These are phyloP conservation scores for Turnix velox DNA, from an alignment of 2,113 vertebrate species.

Conservation along the genomic window DNA sequence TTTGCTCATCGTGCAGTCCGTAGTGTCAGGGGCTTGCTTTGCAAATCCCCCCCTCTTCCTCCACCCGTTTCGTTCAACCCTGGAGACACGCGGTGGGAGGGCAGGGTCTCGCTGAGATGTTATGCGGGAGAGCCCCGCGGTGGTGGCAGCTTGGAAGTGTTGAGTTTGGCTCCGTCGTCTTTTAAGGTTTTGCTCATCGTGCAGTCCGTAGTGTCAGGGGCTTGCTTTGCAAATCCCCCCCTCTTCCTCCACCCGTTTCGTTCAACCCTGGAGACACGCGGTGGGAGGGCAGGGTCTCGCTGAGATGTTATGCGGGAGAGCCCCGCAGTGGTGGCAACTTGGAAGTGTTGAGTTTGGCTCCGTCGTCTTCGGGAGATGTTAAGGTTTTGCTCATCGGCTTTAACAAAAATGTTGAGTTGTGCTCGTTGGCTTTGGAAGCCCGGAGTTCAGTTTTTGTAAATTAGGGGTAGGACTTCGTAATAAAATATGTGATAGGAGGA, in stretches of 20 bases:
- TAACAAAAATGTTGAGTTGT: background rate
- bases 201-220: too few species aligned
- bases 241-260: too few species aligned
- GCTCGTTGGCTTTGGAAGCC: rapidly evolving
- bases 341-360: background rate
- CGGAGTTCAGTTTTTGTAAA: background rate
- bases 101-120: background rate
- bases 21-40: too few species aligned
- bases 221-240: too few species aligned
- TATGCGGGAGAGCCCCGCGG: background rate
- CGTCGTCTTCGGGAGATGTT: too few species aligned
- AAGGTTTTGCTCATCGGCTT: background rate
- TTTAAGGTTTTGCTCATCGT: too few species aligned
- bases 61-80: too few species aligned
- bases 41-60: too few species aligned
- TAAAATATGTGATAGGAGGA: too few species aligned
- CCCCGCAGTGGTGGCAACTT: background rate
- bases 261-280: background rate
- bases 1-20: too few species aligned
- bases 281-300: background rate
- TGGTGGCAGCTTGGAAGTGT: background rate
- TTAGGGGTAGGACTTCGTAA: too few species aligned
- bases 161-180: background rate
- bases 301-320: background rate
- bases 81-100: background rate